A percentile compares a stretch with the other conserved stretches of the same genome.
Conservation (phyloP, 2,113 vertebrate species). For the Garra rufa region DNA sequence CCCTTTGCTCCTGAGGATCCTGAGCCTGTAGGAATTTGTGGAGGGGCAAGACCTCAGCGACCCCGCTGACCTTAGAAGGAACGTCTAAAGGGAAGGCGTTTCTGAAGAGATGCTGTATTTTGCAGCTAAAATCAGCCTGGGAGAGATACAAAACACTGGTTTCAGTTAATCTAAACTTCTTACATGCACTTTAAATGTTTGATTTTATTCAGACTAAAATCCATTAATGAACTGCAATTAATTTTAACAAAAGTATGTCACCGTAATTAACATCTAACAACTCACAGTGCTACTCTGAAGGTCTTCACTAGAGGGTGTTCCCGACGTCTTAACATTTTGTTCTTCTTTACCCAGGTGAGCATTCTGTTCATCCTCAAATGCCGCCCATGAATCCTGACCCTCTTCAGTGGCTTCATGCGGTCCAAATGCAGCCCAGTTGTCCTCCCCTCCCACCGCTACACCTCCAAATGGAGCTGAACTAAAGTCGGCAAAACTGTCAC, state of each 20-base stretch:
- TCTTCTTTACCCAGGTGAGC: constrained; percentile 62
- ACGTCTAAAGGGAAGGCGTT: constrained; percentile 82
- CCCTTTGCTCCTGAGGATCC: constrained; percentile 62
- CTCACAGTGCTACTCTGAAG: constrained; percentile 77
- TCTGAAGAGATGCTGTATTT: constrained; percentile 85
- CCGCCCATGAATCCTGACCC: constrained; percentile 79
- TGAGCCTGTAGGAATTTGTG: constrained; percentile 73
- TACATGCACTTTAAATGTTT: not conserved
- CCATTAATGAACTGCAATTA: not conserved
- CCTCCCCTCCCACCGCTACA: constrained; percentile 56
- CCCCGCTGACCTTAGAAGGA: constrained; percentile 65
- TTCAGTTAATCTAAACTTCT: not conserved
- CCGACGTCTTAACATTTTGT: constrained; percentile 59
- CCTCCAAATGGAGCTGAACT: constrained; percentile 81
- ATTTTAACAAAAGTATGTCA: not conserved
- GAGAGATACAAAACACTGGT: not conserved
- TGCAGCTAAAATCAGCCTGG: constrained; percentile 80
- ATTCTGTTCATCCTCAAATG: constrained; percentile 78
- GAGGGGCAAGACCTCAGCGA: constrained; percentile 73
- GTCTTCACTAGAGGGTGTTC: constrained; percentile 55
- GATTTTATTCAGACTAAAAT: not conserved
- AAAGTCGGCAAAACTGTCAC: constrained; percentile 95
- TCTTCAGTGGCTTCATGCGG: constrained; percentile 65
- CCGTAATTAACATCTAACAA: not conserved
- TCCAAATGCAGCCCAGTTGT: constrained; percentile 86